Evolutionary conservation across 2,797 vertebrate species (phyloP), one percentile per base, ranked within the genome.

Genomic region (Tenualosa thibaudeaui): DNA sequence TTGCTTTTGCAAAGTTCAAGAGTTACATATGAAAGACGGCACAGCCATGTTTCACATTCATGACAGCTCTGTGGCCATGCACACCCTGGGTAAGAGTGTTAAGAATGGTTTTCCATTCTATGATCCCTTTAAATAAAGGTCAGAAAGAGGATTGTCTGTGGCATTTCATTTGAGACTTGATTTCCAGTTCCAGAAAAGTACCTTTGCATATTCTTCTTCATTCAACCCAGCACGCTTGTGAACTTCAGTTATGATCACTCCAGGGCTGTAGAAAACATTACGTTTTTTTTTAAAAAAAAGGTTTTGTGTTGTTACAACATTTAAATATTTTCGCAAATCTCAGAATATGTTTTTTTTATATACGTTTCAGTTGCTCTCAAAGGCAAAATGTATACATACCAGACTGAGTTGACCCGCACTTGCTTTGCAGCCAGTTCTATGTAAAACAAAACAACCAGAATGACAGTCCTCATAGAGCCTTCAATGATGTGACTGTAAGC

Each of bases 201-300:
- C 96, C 94, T 96, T 90, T 22, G 92, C 86, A n/a, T 96, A 96
- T 90, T 96, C 94, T 40, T 93, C 93, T 19, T 96, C 96, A 87
- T 94, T 90, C 83, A 96, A 92, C n/a, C 96, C 96, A 19, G 95
- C 95, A 89, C 95, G 93, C 85, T 93, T 95, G 89, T 96, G 96
- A 84, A 97, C 93, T 0, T 96, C 95, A n/a, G 96, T 96, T 83
- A 96, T 7, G 84, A 96, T 96, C 83, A 96, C 96, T 58, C 96
- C 96, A 2, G 96, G 96, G 84, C 96, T 97, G 88, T 71, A 81
- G 84, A 89, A 43, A 62, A 62, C 0, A 62, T 24, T 9, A 62
- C 9, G n/a, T 1, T 31, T 31, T 22, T 58, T 54, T 53, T 54
- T 19, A 40, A 62, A 75, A 46, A 22, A 2, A 31, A 65, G n/a